Evolutionary conservation across 2,113 vertebrate genomes (phyloP).

Genomic region (Silurus meridionalis): DNA sequence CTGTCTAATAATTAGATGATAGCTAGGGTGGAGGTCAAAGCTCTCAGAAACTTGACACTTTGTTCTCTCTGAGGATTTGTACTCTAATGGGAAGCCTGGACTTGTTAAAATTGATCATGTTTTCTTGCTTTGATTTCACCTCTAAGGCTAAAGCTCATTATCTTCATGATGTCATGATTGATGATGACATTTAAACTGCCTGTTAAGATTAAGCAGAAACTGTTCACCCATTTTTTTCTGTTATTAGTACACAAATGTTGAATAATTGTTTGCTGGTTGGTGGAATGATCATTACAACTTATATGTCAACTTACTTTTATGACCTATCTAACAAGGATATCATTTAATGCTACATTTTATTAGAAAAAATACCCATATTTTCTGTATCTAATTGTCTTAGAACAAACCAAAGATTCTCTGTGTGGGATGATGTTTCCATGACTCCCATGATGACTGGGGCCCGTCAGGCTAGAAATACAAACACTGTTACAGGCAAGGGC

Average conservation of each 20-base stretch:
- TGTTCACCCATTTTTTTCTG: neutral
- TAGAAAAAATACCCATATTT: neutral
- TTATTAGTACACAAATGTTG: neutral
- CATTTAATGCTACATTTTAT: neutral
- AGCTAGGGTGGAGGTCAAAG: neutral
- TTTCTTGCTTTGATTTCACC: slow-evolving; percentile 16
- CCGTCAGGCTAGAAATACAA: slow-evolving; percentile 41
- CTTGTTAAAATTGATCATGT: neutral
- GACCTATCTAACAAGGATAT: neutral
- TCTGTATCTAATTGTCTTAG: neutral
- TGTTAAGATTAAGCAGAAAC: neutral
- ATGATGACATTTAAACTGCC: neutral
- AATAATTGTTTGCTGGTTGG: neutral
- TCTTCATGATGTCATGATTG: slow-evolving; percentile 4
- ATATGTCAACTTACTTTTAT: neutral
- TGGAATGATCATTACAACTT: neutral
- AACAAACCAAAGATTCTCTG: slow-evolving; percentile 12
- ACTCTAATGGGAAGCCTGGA: slow-evolving; percentile 13
- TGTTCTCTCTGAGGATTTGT: neutral
- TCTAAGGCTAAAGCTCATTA: slow-evolving; percentile 23
- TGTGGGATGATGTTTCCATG: slow-evolving; percentile 55
- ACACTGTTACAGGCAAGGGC: neutral
- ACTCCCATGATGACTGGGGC: slow-evolving; percentile 35
- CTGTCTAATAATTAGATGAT: neutral
- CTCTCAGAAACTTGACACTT: neutral